Base-by-base conservation (phyloP, 2,113 vertebrate species). In the Riparia riparia region DNA sequence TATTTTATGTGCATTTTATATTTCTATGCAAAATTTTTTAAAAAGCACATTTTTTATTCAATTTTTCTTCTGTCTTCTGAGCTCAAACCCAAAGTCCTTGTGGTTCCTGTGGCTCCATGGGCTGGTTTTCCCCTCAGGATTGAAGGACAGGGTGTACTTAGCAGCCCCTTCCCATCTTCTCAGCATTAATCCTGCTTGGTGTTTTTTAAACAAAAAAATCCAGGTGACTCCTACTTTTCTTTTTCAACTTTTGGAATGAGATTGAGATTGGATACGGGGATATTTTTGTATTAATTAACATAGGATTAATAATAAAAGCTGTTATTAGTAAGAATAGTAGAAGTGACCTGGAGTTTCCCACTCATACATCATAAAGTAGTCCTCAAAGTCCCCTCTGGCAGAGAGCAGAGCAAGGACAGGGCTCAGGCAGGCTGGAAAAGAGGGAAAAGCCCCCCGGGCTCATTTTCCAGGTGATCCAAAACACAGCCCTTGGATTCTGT, bases 261-360 rank as follows among this genome's bases (percentile, higher is more conserved):
- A 9, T 53, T 68, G 6, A 12, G 16, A 13, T 56, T 63, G 74
- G 28, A 56, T 10, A 3, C 17, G 0, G 2, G 10, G 4, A 6
- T 6, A 0, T 1, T 14, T 41, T 74, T 44, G 11, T 45, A 24
- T 63, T 31, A 70, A 57, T 7, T 39, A 9, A 25, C 12, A 2
- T 10, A 22, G 74, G 10, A 5, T 61, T 64, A 86, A 44, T 56
- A 28, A 7, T 74, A 29, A 26, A 71, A 72, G 29, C n/a, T 60
- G 4, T 32, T 41, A 2, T 32, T 86, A 39, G 4, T n/a, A 64
- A 57, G 32, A 63, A 26, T 12, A 82, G 34, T 19, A 29, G 50
- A 82, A 84, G 47, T 56, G 7, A 32, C 45, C 26, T 82, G 49
- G 49, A 63, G 32, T 22, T 77, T 17, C 24, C 18, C n/a, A 72